Evolutionary conservation across 2,797 vertebrate species (phyloP).

Genomic region (Sebastes hopkinsi): DNA sequence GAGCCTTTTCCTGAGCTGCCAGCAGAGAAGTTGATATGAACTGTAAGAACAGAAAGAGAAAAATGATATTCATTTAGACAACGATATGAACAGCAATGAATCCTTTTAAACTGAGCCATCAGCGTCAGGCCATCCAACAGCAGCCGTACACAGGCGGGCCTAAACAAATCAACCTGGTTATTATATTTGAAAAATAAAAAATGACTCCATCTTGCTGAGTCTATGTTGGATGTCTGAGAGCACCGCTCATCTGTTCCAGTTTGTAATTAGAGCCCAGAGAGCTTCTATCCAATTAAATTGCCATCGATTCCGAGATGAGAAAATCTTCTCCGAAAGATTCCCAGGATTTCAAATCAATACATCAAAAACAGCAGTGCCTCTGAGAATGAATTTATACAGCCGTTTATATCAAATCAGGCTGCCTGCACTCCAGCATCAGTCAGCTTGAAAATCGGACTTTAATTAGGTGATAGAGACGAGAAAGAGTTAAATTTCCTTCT

Average conservation of each 20-base stretch:
- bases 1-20: slow-evolving; percentile 64
- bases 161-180: background rate
- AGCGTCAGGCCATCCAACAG: background rate
- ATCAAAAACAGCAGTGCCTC: slow-evolving; percentile 51
- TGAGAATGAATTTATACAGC: slow-evolving; percentile 45
- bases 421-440: slow-evolving; percentile 19
- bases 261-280: slow-evolving; percentile 70
- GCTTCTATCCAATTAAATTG: slow-evolving; percentile 69
- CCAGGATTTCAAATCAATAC: slow-evolving; percentile 72
- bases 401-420: slow-evolving; percentile 41
- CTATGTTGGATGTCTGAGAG: slow-evolving; percentile 26
- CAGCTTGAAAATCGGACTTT: slow-evolving; percentile 45
- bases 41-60: slow-evolving; percentile 58
- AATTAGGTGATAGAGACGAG: slow-evolving; percentile 40
- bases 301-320: slow-evolving; percentile 67
- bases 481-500: slow-evolving; percentile 39
- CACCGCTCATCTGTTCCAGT: slow-evolving; percentile 50
- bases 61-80: slow-evolving; percentile 17
- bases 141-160: background rate
- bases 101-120: background rate
- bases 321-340: slow-evolving; percentile 61
- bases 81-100: slow-evolving; percentile 6
- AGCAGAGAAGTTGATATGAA: slow-evolving; percentile 66
- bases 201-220: background rate
- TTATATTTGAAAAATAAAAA: background rate